Percentiles rank a stretch among this genome's conserved stretches.
phyloP scores from a whole-genome alignment of 2,113 vertebrate species.

The Oreamnos americanus region DNA sequence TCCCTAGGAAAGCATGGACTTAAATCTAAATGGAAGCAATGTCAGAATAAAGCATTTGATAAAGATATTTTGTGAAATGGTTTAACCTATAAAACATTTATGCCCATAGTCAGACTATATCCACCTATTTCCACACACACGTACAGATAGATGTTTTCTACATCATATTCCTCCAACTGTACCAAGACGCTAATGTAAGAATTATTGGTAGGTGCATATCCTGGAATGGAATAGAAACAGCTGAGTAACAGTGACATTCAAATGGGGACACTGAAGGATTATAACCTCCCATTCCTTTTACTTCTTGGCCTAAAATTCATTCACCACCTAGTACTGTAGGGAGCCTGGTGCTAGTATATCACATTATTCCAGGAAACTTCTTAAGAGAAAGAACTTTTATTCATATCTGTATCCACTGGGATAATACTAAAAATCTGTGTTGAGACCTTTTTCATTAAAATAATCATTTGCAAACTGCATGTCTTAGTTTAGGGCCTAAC shows the following conservation, averaged over 20 bases:
- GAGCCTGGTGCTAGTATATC: not conserved
- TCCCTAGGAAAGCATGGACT: not conserved
- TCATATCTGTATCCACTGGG: not conserved
- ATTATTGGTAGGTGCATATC: not conserved
- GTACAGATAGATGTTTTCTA: not conserved
- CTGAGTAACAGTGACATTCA: not conserved
- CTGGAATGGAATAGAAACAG: not conserved
- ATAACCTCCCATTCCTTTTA: not conserved
- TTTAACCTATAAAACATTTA: not conserved
- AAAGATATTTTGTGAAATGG: not conserved
- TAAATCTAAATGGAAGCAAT: constrained; percentile 6
- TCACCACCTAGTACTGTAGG: not conserved
- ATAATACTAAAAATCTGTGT: not conserved
- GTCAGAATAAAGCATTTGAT: not conserved
- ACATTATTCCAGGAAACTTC: not conserved
- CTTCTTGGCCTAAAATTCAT: not conserved
- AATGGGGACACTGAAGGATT: not conserved
- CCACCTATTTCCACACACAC: not conserved
- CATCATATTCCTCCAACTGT: not conserved
- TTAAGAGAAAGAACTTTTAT: not conserved
- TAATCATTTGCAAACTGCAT: not conserved
- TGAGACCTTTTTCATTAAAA: not conserved
- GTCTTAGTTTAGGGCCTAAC: not conserved
- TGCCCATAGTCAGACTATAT: not conserved
- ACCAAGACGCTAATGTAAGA: not conserved